Base-by-base conservation (phyloP, 2,797 vertebrate genomes). In the Brachyalestes nurse region DNA sequence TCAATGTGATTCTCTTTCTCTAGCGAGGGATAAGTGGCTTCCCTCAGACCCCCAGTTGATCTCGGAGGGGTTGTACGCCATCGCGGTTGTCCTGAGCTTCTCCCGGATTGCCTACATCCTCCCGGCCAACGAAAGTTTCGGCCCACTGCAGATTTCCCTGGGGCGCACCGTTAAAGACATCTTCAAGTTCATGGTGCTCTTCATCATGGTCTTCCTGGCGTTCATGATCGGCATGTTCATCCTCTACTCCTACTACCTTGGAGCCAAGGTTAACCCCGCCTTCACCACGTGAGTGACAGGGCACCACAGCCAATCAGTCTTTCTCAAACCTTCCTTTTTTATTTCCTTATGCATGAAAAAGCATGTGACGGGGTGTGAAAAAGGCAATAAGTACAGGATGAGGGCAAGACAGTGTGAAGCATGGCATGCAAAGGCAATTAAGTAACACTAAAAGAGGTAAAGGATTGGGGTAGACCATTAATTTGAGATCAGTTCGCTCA, bases 181-280 rank as follows among this genome's bases (percentile, higher is more conserved):
- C 88, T 98, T 99, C 90, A 98, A 99, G 88, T 99, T 99, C 88
- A 96, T 99, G 97, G 97, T 99, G 87, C 97, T 99, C 89, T 99
- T 99, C 86, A 97, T 97, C 78, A 98, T 97, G 87, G 97, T 99
- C 66, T 99, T 99, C 85, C 96, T 99, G 90, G 97, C 97, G 84
- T 99, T 99, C 91, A 99, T 99, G 97, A 96, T 99, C 77, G 97
- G 97, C 81, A 98, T 99, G 97, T 99, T 99, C 91, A 99, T 96
- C 82, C 96, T 99, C 78, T 99, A 99, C 87, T 98, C 97, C 0
- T 96, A 98, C 91, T 99, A 99, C 88, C 94, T 96, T 8, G 97
- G 97, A 64, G 97, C 97, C 49, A 99, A 99, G 85, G 91, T 96
- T 88, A 99, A 98, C 0, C 91, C 96, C 84, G 97, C 97, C 2